Percentiles rank a stretch among this genome's conserved stretches.
Conservation (phyloP, 2,888 invertebrate genomes). For the Willowsia nigromaculata region DNA sequence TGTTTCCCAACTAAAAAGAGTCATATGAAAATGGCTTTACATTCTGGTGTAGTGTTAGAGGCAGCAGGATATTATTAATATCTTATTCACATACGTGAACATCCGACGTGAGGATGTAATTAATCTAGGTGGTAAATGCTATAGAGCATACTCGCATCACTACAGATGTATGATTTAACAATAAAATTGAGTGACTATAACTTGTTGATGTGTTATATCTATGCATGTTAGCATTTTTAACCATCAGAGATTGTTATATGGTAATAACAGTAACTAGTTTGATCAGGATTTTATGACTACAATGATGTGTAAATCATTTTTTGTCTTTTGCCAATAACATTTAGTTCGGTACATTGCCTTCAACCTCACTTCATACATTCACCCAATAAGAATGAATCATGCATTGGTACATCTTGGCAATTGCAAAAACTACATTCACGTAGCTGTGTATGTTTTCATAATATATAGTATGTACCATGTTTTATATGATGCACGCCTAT, state of each 20-base stretch:
- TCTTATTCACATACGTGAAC: neutral
- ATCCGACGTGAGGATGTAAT: slow-evolving; percentile 14
- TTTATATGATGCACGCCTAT: too few relatives aligned
- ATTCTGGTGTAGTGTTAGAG: too few relatives aligned
- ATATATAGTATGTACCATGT: too few relatives aligned
- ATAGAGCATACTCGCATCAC: too few relatives aligned
- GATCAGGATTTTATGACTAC: slow-evolving; percentile 35
- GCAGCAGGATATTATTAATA: neutral
- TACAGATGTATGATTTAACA: too few relatives aligned
- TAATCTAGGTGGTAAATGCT: neutral
- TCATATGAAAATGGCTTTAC: too few relatives aligned
- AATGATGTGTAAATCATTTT: slow-evolving; percentile 43
- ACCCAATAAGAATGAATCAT: too few relatives aligned
- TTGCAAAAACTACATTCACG: neutral
- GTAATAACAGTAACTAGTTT: slow-evolving; percentile 35
- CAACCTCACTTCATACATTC: neutral
- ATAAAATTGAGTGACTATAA: too few relatives aligned
- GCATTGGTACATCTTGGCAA: neutral
- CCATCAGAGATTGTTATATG: neutral
- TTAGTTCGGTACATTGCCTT: slow-evolving; percentile 47
- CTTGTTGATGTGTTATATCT: neutral
- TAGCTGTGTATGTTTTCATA: too few relatives aligned
- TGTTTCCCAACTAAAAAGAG: neutral
- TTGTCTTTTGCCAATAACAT: slow-evolving; percentile 22
- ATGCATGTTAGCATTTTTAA: neutral